Percentiles rank a stretch among this genome's conserved stretches.
Conservation (phyloP, 2,113 vertebrate genomes). For the Dromaius novaehollandiae region DNA sequence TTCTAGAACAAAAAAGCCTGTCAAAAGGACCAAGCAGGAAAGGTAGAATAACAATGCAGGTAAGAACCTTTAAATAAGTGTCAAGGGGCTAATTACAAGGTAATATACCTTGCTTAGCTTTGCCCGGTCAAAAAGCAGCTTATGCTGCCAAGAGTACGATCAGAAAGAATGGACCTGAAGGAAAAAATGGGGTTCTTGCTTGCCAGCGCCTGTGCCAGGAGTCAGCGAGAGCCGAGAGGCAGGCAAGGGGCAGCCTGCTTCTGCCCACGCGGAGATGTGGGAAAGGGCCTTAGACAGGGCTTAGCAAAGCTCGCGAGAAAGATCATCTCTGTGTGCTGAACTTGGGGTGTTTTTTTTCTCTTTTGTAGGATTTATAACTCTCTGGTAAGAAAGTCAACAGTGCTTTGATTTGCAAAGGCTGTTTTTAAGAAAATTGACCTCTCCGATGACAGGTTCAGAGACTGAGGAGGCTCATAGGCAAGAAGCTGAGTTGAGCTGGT, state of each 20-base stretch:
- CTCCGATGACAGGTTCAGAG: not conserved
- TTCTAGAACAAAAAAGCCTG: not conserved
- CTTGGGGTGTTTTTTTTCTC: not conserved
- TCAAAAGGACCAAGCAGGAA: not conserved
- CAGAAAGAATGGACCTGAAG: not conserved
- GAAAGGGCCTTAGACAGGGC: not conserved
- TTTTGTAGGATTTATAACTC: not conserved
- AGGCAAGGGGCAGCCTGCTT: not conserved
- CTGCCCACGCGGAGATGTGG: not conserved
- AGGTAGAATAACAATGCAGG: not conserved
- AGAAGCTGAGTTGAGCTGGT: not conserved
- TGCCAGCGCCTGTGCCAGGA: not conserved
- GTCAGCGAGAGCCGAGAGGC: not conserved
- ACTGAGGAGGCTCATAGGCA: not conserved
- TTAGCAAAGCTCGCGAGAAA: not conserved
- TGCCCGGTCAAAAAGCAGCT: not conserved
- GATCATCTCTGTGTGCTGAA: not conserved
- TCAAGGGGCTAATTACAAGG: not conserved
- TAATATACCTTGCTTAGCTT: not conserved
- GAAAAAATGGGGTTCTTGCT: not conserved
- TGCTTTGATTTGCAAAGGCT: not conserved
- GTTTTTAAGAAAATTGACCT: not conserved
- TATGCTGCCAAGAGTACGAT: not conserved
- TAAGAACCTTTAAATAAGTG: not conserved
- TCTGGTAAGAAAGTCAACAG: not conserved